These are phyloP conservation scores for Protosalanx chinensis DNA, from an alignment of 2,797 vertebrate species.

Conservation along the genomic window DNA sequence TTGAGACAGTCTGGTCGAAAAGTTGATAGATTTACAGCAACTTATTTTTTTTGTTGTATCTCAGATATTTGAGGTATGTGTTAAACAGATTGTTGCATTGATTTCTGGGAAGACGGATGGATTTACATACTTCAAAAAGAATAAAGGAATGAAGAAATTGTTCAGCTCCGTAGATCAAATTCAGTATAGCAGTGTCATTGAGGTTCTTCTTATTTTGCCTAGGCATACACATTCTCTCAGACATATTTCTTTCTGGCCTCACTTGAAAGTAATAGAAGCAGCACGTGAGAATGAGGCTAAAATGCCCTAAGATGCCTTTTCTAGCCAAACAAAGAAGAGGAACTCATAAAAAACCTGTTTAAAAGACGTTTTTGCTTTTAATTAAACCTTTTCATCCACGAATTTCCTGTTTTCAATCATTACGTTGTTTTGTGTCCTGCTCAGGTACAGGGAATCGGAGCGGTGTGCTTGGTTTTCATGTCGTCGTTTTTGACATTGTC, in stretches of 20 bases:
- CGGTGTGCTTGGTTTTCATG: too few species aligned
- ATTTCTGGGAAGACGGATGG: conserved; percentile 80
- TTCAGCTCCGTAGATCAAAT: conserved; percentile 80
- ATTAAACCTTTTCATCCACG: background rate
- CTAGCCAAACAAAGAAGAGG: conserved; percentile 50
- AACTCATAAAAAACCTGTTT: conserved; percentile 25
- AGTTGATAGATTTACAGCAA: conserved; percentile 76
- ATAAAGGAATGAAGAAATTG: conserved; percentile 75
- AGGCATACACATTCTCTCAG: conserved; percentile 65
- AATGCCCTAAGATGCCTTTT: conserved; percentile 54
- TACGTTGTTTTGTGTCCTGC: background rate
- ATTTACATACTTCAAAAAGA: conserved; percentile 73
- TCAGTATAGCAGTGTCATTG: conserved; percentile 71
- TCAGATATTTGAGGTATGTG: conserved; percentile 79
- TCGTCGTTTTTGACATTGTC: background rate
- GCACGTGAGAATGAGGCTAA: conserved; percentile 59
- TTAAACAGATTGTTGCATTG: conserved; percentile 77
- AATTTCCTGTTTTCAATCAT: background rate
- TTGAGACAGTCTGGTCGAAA: conserved; percentile 71
- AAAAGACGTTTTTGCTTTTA: background rate
- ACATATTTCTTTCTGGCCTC: conserved; percentile 69
- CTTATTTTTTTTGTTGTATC: conserved; percentile 64
- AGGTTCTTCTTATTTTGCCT: conserved; percentile 68
- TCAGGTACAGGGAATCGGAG: background rate
- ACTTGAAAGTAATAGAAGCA: conserved; percentile 69